Evolutionary conservation across 2,888 invertebrate genomes (phyloP).

Genomic region (Cheiracanthium punctorium): DNA sequence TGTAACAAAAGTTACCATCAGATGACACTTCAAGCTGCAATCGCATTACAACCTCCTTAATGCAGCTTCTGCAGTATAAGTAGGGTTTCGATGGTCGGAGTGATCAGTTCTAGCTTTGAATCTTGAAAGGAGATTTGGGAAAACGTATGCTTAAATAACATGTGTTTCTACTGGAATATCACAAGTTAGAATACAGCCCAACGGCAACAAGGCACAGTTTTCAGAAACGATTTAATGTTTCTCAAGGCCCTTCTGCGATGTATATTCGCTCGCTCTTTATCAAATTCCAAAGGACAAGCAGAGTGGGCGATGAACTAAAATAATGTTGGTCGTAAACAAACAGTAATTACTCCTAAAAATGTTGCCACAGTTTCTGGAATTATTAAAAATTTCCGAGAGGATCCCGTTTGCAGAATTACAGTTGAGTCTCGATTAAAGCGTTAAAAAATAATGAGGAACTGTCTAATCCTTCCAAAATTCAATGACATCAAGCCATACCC

Average conservation of each 20-base stretch:
- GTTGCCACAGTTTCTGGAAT: constrained; percentile 22
- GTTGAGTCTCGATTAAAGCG: too few species aligned
- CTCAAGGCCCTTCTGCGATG: background rate
- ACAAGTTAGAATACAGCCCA: constrained; percentile 2
- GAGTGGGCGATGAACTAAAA: background rate
- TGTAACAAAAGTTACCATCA: too few species aligned
- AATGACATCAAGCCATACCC: too few species aligned
- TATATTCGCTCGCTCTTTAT: background rate
- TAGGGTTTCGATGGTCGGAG: too few species aligned
- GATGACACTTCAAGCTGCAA: too few species aligned
- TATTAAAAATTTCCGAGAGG: too few species aligned
- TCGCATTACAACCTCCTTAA: too few species aligned
- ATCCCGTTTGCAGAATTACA: too few species aligned
- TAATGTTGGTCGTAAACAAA: background rate
- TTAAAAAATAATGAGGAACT: too few species aligned
- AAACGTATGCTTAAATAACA: background rate
- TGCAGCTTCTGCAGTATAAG: too few species aligned
- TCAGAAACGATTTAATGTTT: background rate
- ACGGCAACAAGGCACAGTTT: constrained; percentile 7
- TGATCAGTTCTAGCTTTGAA: background rate
- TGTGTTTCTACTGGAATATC: constrained; percentile 6
- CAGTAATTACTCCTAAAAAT: constrained; percentile 13
- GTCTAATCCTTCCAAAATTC: too few species aligned
- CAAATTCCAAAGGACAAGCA: constrained; percentile 20
- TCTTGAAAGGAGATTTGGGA: background rate